Evolutionary conservation across 2,797 vertebrate genomes (phyloP), one percentile per base, ranked within the genome.

Genomic region (Rachycentron canadum): DNA sequence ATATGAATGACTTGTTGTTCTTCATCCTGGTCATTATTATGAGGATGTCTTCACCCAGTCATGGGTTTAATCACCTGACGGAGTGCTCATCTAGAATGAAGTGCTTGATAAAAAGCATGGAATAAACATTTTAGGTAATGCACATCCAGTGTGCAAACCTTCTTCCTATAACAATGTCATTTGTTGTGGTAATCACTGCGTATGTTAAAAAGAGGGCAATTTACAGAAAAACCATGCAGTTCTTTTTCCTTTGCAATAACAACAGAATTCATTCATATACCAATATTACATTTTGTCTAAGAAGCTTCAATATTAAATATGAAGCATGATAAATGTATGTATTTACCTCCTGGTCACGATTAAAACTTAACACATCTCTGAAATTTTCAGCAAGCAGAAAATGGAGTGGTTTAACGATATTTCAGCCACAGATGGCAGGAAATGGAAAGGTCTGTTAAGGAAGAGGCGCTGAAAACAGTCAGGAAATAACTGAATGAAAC

Each of bases 401-500:
- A 32, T 41, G 2, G 13, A 28, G 4, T 41, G 19, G 28, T 32
- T 66, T 34, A 30, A 10, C 55, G n/a, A 57, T n/a, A 71, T 43
- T 40, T 56, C 17, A 30, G 68, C 36, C 76, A 41, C 56, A 68
- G 57, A 79, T 79, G 56, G 70, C 78, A 79, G 79, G 73, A 83
- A 82, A 2, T 76, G 76, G 88, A 88, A 86, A 75, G 19, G 5
- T 59, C 55, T 68, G 76, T 62, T 72, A 34, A 80, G 62, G 78
- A 83, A 85, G 71, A 73, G 36, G 50, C 1, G 69, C 85, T 85
- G 78, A 84, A 85, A 43, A 75, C 50, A 74, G 67, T 71, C 79
- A 77, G 73, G 81, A 86, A 80, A 86, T 84, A 77, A 80, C 64
- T 84, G 70, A 86, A 83, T 86, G 61, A 68, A 91, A 84, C 58